Conservation (phyloP, 2,888 invertebrate species). For the Lithodes maja region DNA sequence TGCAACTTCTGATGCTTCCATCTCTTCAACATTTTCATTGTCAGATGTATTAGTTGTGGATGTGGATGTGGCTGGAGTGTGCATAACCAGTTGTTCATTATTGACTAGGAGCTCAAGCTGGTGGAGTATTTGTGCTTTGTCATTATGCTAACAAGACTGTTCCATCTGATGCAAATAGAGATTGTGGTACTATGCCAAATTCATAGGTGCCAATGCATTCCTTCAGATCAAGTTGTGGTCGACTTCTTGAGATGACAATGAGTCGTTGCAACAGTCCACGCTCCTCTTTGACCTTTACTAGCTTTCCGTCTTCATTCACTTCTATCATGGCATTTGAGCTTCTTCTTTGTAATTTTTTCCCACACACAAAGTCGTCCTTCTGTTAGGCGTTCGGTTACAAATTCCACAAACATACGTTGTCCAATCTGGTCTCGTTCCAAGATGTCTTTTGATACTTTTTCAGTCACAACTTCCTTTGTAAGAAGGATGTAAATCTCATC, state of each 20-base stretch:
- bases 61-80: no score
- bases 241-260: constrained; percentile 34
- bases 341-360: neutral
- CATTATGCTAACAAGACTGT: constrained; percentile 29
- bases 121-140: constrained; percentile 27
- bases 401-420: neutral
- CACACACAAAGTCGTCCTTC: constrained; percentile 3
- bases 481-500: constrained; percentile 31
- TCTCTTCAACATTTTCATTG: neutral
- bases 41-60: no score
- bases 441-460: constrained; percentile 17
- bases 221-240: constrained; percentile 28
- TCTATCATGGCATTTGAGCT: neutral
- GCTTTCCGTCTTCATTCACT: constrained; percentile 9
- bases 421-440: constrained; percentile 8
- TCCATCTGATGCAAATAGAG: constrained; percentile 36
- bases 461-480: constrained; percentile 32
- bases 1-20: neutral
- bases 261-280: constrained; percentile 19
- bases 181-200: constrained; percentile 24
- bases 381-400: neutral
- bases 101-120: constrained; percentile 5
- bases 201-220: constrained; percentile 34
- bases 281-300: constrained; percentile 34
- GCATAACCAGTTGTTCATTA: neutral